Evolutionary conservation across 2,113 vertebrate genomes (phyloP).

Genomic region (Esox niger): DNA sequence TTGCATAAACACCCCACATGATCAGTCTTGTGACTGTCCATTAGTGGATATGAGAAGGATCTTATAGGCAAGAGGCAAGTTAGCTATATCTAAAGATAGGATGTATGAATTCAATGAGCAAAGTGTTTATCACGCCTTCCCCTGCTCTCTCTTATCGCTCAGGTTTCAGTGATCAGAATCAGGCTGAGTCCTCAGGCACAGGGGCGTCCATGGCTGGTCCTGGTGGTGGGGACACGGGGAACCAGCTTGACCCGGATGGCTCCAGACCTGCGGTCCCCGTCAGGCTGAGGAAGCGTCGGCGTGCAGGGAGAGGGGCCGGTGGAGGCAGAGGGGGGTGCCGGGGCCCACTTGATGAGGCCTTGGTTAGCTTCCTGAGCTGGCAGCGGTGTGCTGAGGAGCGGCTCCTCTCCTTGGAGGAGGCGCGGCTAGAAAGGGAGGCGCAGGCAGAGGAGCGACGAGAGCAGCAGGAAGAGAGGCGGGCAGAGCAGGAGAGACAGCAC

Average conservation of each 20-base stretch:
- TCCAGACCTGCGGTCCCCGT: not conserved
- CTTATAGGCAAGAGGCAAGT: too few relatives aligned
- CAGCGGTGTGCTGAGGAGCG: slow-evolving; percentile 78
- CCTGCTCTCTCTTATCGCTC: slow-evolving; percentile 4
- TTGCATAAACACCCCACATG: too few relatives aligned
- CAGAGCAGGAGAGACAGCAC: slow-evolving; percentile 75
- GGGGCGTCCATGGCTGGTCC: slow-evolving; percentile 41
- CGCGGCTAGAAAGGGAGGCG: slow-evolving; percentile 70
- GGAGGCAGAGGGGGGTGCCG: slow-evolving; percentile 37
- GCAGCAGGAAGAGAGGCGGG: slow-evolving; percentile 76
- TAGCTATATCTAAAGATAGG: too few relatives aligned
- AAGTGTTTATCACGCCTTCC: not conserved
- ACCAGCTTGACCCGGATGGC: slow-evolving; percentile 30
- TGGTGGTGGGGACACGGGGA: slow-evolving; percentile 21
- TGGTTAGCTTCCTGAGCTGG: slow-evolving; percentile 75
- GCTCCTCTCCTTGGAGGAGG: slow-evolving; percentile 75
- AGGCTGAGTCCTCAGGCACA: slow-evolving; percentile 61
- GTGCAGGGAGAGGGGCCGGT: slow-evolving; percentile 47
- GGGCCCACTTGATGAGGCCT: slow-evolving; percentile 63
- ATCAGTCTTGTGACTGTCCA: too few relatives aligned
- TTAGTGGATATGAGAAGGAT: too few relatives aligned
- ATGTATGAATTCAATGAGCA: too few relatives aligned
- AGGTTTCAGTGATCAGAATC: slow-evolving; percentile 74
- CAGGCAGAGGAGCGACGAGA: slow-evolving; percentile 77
- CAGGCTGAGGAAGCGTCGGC: slow-evolving; percentile 64